A percentile compares a stretch with the other conserved stretches of the same genome.
Conservation (phyloP, 1,140 invertebrate species). For the Drosophila nebulosa region DNA sequence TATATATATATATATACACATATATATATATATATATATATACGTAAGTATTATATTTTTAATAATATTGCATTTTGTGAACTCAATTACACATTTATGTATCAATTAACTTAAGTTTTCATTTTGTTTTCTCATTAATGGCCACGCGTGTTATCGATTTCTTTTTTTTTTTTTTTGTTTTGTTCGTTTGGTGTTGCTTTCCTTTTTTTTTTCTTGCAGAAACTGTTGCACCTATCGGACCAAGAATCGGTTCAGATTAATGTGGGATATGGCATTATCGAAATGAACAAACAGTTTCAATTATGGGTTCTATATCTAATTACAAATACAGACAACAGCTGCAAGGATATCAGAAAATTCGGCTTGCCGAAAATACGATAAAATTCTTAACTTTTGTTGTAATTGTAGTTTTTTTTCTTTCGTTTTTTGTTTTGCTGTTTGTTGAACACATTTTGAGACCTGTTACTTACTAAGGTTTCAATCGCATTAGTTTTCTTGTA, state of each 20-base stretch:
- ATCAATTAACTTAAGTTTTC: conserved; percentile 21
- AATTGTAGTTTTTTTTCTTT: conserved; percentile 3
- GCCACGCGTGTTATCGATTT: conserved; percentile 41
- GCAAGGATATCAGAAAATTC: background rate
- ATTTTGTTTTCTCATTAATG: conserved; percentile 45
- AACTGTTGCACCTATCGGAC: background rate
- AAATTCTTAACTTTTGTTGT: background rate
- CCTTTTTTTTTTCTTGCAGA: background rate
- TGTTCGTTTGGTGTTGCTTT: conserved; percentile 15
- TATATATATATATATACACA: conserved; percentile 26
- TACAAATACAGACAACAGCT: background rate
- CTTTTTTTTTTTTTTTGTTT: conserved; percentile 11
- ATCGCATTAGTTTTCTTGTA: conserved; percentile 25
- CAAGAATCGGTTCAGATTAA: too few relatives aligned
- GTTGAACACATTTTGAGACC: conserved; percentile 52
- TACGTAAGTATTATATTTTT: conserved; percentile 18
- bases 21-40: conserved; percentile 18
- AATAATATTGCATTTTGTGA: conserved; percentile 41
- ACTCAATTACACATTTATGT: conserved; percentile 9
- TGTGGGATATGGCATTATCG: too few relatives aligned
- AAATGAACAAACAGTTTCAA: too few relatives aligned
- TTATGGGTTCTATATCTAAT: background rate
- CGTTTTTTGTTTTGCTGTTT: conserved; percentile 2
- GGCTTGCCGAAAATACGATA: background rate
- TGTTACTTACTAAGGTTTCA: conserved; percentile 38